phyloP scores from a whole-genome alignment of 1,140 invertebrate species.

The Palaemon carinicauda region DNA sequence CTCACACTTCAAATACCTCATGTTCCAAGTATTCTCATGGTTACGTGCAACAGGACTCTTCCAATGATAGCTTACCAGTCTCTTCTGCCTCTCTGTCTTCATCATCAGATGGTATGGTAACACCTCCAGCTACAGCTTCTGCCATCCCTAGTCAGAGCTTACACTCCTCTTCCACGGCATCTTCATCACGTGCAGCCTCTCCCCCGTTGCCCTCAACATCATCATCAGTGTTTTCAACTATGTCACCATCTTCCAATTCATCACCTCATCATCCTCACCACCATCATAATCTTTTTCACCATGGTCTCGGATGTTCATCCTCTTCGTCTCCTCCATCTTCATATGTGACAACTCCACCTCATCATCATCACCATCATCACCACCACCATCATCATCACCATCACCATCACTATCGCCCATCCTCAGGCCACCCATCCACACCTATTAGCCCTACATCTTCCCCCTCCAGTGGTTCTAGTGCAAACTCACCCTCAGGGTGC shows the following conservation, averaged over 20 bases:
- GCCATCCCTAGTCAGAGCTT: slow-evolving; percentile 23
- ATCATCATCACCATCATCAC: slow-evolving; percentile 57
- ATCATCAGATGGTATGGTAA: slow-evolving; percentile 45
- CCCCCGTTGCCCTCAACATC: slow-evolving; percentile 35
- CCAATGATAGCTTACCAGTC: slow-evolving; percentile 36
- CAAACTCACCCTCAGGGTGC: slow-evolving; percentile 48
- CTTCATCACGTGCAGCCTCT: slow-evolving; percentile 58
- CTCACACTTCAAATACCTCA: slow-evolving; percentile 8
- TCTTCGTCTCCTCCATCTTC: slow-evolving; percentile 55
- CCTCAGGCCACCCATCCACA: slow-evolving; percentile 50
- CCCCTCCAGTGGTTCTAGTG: slow-evolving; percentile 27
- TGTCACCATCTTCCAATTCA: slow-evolving; percentile 49
- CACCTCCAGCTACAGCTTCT: slow-evolving; percentile 19
- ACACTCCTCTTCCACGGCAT: slow-evolving; percentile 63
- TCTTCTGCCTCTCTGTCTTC: slow-evolving; percentile 14
- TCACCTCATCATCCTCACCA: slow-evolving; percentile 55
- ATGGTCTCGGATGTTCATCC: slow-evolving; percentile 34
- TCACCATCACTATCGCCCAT: slow-evolving; percentile 42
- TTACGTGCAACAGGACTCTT: background rate
- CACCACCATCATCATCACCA: slow-evolving; percentile 51
- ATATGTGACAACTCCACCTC: slow-evolving; percentile 26
- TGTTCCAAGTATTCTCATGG: slow-evolving; percentile 36
- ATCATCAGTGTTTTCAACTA: slow-evolving; percentile 20
- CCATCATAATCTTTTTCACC: slow-evolving; percentile 48
- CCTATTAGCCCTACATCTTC: slow-evolving; percentile 46